Evolutionary conservation across 2,113 vertebrate genomes (phyloP).

Genomic region (Dipodomys spectabilis): DNA sequence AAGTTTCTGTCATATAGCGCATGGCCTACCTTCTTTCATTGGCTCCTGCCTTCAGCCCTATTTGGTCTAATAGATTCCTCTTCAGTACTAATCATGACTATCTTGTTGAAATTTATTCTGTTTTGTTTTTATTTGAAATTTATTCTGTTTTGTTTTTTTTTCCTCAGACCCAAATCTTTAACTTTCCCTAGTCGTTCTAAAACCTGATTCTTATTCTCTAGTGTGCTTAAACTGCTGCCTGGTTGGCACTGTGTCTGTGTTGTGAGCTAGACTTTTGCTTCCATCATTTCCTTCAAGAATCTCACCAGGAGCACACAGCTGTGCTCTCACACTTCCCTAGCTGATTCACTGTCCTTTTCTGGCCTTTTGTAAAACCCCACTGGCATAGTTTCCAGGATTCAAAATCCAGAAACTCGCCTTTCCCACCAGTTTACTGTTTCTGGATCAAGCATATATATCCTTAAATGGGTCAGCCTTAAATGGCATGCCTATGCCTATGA

Average conservation of each 20-base stretch:
- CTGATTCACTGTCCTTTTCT: slow-evolving; percentile 50
- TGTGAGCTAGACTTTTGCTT: neutral
- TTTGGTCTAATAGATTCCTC: neutral
- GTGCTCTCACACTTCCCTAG: slow-evolving; percentile 66
- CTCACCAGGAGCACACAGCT: slow-evolving; percentile 53
- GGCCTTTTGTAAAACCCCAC: slow-evolving; percentile 27
- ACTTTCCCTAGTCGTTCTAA: neutral
- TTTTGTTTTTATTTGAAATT: neutral
- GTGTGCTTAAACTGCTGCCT: neutral
- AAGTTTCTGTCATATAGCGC: neutral
- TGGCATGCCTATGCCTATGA: slow-evolving; percentile 31
- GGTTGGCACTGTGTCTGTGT: neutral
- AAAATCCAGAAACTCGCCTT: slow-evolving; percentile 43
- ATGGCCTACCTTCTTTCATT: neutral
- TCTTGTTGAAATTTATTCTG: neutral
- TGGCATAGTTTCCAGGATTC: slow-evolving; percentile 54
- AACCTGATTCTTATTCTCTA: neutral
- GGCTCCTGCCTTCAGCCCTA: neutral
- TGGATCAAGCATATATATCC: neutral
- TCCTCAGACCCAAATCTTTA: neutral
- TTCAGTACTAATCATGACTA: neutral
- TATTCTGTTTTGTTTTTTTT: neutral
- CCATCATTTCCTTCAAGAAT: neutral
- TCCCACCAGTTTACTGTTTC: slow-evolving; percentile 63
- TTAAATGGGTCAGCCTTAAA: slow-evolving; percentile 37